Percentiles rank a stretch among this genome's conserved stretches.
phyloP scores from a whole-genome alignment of 2,113 vertebrate species.

The Gallinago paraguaiae region DNA sequence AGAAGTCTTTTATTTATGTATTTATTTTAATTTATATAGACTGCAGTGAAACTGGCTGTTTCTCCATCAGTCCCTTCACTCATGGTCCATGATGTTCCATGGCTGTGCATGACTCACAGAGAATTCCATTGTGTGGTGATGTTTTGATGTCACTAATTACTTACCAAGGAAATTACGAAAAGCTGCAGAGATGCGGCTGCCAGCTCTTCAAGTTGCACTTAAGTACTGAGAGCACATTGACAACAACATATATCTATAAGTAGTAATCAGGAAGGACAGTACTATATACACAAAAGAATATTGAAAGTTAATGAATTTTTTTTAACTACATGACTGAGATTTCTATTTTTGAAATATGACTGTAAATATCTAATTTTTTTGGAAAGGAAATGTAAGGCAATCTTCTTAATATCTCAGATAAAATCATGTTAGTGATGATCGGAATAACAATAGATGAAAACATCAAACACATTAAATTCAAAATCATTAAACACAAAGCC shows the following conservation, averaged over 20 bases:
- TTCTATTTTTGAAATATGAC: conserved; percentile 28
- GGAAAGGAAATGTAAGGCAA: conserved; percentile 12
- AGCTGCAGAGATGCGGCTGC: background rate
- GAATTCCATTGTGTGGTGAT: conserved; percentile 50
- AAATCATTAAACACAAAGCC: background rate
- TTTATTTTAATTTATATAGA: conserved; percentile 67
- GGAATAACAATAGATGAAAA: background rate
- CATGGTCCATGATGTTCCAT: conserved; percentile 58
- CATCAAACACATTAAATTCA: background rate
- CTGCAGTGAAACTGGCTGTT: conserved; percentile 86
- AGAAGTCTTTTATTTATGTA: conserved; percentile 35
- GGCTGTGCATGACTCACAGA: conserved; percentile 62
- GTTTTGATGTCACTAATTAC: conserved; percentile 54
- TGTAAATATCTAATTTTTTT: conserved; percentile 9
- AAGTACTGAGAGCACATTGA: background rate
- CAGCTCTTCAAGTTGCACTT: conserved; percentile 7
- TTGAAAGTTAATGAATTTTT: background rate
- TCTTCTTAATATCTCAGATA: background rate
- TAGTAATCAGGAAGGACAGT: background rate
- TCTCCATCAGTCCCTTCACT: conserved; percentile 72
- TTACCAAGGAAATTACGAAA: conserved; percentile 28
- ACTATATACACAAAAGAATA: background rate
- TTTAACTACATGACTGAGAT: conserved; percentile 10
- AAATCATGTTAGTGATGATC: background rate
- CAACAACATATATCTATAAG: background rate